Conservation (phyloP, 2,113 vertebrate genomes). For the Hymenochirus boettgeri region DNA sequence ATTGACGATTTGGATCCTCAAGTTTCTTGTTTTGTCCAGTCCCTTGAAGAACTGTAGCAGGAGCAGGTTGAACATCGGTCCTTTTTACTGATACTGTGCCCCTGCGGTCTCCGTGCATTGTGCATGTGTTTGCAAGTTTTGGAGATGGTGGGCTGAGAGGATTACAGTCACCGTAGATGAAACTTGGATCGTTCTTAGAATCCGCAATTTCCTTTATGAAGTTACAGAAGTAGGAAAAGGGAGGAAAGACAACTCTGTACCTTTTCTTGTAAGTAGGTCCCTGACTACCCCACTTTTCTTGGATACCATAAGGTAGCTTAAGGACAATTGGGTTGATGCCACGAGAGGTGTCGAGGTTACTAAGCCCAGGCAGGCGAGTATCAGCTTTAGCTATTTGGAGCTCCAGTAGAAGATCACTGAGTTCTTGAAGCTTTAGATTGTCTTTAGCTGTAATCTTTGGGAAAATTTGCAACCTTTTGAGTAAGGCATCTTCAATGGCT, state of each 20-base stretch:
- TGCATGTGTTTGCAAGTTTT: background rate
- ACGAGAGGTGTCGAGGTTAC: background rate
- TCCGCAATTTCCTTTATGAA: background rate
- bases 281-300: background rate
- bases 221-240: background rate
- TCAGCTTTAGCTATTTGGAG: too few relatives aligned
- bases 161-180: background rate
- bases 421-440: too few relatives aligned
- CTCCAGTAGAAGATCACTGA: too few relatives aligned
- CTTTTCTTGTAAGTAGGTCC: background rate
- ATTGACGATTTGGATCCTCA: constrained; percentile 8
- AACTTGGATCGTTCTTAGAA: too few relatives aligned
- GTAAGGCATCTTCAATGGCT: background rate
- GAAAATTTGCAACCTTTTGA: background rate
- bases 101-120: background rate
- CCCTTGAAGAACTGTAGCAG: background rate
- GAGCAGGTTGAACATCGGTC: background rate
- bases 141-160: background rate
- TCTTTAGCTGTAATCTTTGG: too few relatives aligned
- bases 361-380: background rate
- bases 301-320: background rate
- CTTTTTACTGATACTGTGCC: background rate
- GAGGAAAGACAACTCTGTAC: background rate
- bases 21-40: background rate
- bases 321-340: background rate